A percentile compares a stretch with the other conserved stretches of the same genome.
Evolutionary conservation across 2,797 vertebrate genomes (phyloP).

Genomic region (Neomorphus geoffroyi): DNA sequence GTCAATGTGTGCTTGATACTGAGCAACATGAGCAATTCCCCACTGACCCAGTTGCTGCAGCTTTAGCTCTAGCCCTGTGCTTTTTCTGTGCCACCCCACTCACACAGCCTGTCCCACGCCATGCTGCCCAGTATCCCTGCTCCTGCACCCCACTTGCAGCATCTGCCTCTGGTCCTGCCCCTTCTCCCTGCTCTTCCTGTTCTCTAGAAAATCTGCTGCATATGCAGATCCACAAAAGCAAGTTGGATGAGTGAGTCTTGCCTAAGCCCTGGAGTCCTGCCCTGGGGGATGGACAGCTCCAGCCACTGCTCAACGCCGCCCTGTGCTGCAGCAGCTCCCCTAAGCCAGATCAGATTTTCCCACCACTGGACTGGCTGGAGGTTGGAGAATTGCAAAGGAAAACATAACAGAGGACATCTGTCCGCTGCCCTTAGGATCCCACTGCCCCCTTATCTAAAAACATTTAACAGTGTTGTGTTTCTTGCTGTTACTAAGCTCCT

Average conservation of each 20-base stretch:
- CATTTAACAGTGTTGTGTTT: neutral
- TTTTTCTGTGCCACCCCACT: neutral
- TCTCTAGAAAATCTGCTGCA: neutral
- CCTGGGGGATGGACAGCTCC: neutral
- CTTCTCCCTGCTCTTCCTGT: neutral
- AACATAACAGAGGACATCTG: neutral
- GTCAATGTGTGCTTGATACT: neutral
- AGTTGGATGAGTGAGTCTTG: neutral
- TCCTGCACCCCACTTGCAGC: neutral
- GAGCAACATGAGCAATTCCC: neutral
- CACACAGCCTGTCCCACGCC: neutral
- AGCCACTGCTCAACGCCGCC: accelerated
- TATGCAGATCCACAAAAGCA: neutral
- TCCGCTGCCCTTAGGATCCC: neutral
- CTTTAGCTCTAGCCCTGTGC: neutral
- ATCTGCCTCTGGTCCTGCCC: neutral
- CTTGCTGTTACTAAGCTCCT: neutral
- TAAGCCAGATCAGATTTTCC: neutral
- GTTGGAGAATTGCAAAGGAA: neutral
- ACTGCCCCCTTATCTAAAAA: neutral
- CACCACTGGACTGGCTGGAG: neutral
- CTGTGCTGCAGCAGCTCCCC: neutral
- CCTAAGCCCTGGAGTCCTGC: neutral
- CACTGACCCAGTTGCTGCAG: neutral
- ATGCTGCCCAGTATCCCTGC: neutral